phyloP scores from a whole-genome alignment of 92 coral and sea anemone genomes.

The Porites cylindrica region DNA sequence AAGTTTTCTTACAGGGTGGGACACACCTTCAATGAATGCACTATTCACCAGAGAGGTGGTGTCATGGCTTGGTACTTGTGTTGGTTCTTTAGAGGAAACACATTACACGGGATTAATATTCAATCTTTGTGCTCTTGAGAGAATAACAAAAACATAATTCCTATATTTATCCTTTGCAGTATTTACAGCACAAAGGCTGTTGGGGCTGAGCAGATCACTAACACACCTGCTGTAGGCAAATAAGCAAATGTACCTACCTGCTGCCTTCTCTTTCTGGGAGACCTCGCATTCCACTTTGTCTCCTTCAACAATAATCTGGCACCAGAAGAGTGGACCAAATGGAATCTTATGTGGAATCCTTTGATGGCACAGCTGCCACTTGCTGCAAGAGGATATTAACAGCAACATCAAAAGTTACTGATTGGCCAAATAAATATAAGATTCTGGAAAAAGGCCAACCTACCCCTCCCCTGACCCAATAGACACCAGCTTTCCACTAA shows the following conservation, averaged over 20 bases:
- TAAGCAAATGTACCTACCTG: neutral
- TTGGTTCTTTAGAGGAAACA: constrained; percentile 12
- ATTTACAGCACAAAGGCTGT: too few species aligned
- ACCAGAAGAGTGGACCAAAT: constrained; percentile 92
- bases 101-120: neutral
- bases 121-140: neutral
- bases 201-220: too few species aligned
- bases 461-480: too few species aligned
- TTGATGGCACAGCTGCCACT: constrained; percentile 82
- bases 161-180: too few species aligned
- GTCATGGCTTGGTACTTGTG: constrained; percentile 17
- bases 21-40: constrained; percentile 36
- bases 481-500: too few species aligned
- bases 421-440: neutral
- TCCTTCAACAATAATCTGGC: constrained; percentile 70
- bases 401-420: too few species aligned
- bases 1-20: constrained; percentile 56
- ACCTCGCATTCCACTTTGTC: constrained; percentile 22
- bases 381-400: constrained; percentile 48
- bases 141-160: neutral
- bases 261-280: neutral
- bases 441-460: too few species aligned
- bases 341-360: constrained; percentile 53
- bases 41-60: constrained; percentile 53
- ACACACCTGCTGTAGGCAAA: too few species aligned